phyloP scores from a whole-genome alignment of 2,113 vertebrate genomes.

The Polyodon spathula region DNA sequence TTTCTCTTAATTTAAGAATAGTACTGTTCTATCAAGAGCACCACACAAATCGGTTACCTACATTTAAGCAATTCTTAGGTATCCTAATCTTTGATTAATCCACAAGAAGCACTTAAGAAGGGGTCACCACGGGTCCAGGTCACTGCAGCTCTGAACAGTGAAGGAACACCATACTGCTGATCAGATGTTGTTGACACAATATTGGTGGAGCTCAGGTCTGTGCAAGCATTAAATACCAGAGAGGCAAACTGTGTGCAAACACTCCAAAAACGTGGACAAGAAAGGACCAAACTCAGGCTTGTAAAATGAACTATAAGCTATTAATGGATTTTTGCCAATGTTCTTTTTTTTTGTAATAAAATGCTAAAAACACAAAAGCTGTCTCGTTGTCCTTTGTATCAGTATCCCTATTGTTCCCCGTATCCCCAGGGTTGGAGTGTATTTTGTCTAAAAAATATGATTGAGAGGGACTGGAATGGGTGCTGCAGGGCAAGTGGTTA shows the following conservation, averaged over 20 bases:
- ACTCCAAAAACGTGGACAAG: slow-evolving; percentile 48
- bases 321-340: not conserved
- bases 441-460: slow-evolving; percentile 24
- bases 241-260: slow-evolving; percentile 64
- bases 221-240: slow-evolving; percentile 79
- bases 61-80: not conserved
- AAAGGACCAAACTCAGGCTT: slow-evolving; percentile 55
- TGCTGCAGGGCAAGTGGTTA: slow-evolving; percentile 44
- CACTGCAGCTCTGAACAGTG: slow-evolving; percentile 27
- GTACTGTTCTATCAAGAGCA: not conserved
- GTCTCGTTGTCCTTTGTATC: not conserved
- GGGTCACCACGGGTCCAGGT: slow-evolving; percentile 47
- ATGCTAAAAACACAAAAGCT: not conserved
- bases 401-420: slow-evolving; percentile 26
- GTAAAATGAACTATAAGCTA: slow-evolving; percentile 28
- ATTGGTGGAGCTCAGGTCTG: slow-evolving; percentile 74
- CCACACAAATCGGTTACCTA: not conserved
- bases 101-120: slow-evolving; percentile 12
- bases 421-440: slow-evolving; percentile 31
- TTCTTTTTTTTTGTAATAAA: not conserved
- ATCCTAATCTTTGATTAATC: slow-evolving; percentile 4
- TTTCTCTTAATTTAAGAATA: not conserved
- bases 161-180: slow-evolving; percentile 50
- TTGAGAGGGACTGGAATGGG: slow-evolving; percentile 41
- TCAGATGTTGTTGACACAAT: slow-evolving; percentile 73